phyloP scores from a whole-genome alignment of 1,140 invertebrate genomes.

The Varroa destructor region DNA sequence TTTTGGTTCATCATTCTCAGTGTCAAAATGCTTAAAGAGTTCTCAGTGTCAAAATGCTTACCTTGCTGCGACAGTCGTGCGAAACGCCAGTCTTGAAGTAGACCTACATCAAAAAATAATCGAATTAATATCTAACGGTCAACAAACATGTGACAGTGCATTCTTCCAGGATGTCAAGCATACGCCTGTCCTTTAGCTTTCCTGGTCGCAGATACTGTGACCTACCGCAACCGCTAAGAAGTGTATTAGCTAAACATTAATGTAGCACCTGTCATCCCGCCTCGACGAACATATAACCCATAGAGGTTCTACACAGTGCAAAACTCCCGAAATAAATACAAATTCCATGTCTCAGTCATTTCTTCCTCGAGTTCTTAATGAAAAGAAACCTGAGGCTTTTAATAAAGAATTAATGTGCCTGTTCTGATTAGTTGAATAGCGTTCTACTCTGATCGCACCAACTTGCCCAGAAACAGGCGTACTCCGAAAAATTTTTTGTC shows the following conservation, averaged over 20 bases:
- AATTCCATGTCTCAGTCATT: background rate
- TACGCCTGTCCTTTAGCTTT: too few relatives aligned
- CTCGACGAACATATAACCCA: background rate
- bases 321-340: background rate
- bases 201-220: background rate
- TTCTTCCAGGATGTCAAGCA: too few relatives aligned
- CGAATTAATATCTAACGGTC: too few relatives aligned
- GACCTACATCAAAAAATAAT: too few relatives aligned
- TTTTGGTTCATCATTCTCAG: constrained; percentile 14
- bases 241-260: constrained; percentile 18
- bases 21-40: background rate
- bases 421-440: constrained; percentile 15
- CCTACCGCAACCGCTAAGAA: constrained; percentile 21
- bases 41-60: background rate
- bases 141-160: too few relatives aligned
- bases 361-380: background rate
- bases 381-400: background rate
- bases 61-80: too few relatives aligned
- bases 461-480: constrained; percentile 23
- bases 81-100: too few relatives aligned
- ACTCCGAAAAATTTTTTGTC: background rate
- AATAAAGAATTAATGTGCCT: background rate
- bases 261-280: constrained; percentile 15
- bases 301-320: constrained; percentile 24
- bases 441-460: constrained; percentile 4